phyloP scores from a whole-genome alignment of 1,140 invertebrate species.

The Drosophila malerkotliana region DNA sequence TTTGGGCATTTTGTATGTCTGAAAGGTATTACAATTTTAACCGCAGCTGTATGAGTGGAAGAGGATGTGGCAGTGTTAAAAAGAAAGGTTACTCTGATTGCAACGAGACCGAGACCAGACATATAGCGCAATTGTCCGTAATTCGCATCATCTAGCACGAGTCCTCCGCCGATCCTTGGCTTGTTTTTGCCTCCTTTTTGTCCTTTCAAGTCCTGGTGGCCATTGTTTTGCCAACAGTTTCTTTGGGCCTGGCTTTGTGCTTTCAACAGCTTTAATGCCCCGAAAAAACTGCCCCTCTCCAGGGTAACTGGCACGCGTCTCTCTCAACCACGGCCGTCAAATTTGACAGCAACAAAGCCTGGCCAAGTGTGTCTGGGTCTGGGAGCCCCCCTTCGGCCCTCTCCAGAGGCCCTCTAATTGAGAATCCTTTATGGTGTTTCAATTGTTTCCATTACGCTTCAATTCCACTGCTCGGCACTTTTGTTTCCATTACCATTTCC shows the following conservation, averaged over 20 bases:
- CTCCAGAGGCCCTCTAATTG: constrained; percentile 59
- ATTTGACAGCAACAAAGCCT: constrained; percentile 71
- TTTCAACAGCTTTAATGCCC: constrained; percentile 57
- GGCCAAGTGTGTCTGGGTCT: constrained; percentile 65
- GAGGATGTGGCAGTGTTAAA: constrained; percentile 1
- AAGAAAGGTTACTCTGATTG: constrained; percentile 63
- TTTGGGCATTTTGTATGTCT: too few species aligned
- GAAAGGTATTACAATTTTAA: neutral
- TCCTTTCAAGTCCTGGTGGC: constrained; percentile 17
- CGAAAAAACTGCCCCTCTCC: constrained; percentile 44
- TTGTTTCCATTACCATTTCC: constrained; percentile 72
- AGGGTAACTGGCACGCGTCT: constrained; percentile 70
- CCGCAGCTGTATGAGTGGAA: neutral
- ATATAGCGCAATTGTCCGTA: constrained; percentile 58
- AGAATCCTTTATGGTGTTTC: constrained; percentile 81
- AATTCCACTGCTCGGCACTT: constrained; percentile 65
- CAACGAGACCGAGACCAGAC: constrained; percentile 41
- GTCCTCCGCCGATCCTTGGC: constrained; percentile 39
- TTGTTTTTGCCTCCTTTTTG: constrained; percentile 20
- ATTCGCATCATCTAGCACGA: constrained; percentile 65
- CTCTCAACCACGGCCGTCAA: constrained; percentile 74
- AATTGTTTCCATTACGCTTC: constrained; percentile 82
- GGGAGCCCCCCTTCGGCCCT: neutral
- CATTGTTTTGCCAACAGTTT: constrained; percentile 57
- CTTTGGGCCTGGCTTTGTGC: constrained; percentile 21